Evolutionary conservation across 1,140 invertebrate genomes (phyloP).

Genomic region (Drosophila sproati): DNA sequence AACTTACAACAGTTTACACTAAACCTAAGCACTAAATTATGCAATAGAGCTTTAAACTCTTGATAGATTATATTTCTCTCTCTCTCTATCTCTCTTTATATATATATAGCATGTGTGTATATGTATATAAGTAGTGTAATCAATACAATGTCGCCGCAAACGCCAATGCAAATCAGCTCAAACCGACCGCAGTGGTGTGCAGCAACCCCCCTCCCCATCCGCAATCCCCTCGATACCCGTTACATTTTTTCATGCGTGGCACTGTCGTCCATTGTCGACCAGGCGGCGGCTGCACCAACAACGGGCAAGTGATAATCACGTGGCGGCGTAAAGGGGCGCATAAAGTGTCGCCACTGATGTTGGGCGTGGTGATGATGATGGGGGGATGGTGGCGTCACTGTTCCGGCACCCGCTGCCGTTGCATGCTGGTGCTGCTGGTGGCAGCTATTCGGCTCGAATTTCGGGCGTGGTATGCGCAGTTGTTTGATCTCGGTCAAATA

Average conservation of each 20-base stretch:
- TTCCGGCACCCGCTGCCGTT: conserved; percentile 86
- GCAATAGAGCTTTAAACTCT: conserved; percentile 48
- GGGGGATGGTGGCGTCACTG: conserved; percentile 42
- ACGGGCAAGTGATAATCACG: conserved; percentile 78
- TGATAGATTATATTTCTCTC: conserved; percentile 32
- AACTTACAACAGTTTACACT: conserved; percentile 59
- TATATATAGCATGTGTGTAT: conserved; percentile 4
- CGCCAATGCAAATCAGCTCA: conserved; percentile 49
- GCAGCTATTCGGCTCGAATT: conserved; percentile 90
- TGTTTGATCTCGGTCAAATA: conserved; percentile 93
- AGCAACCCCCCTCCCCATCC: not conserved
- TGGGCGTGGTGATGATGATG: conserved; percentile 56
- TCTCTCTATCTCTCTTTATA: not conserved
- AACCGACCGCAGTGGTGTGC: conserved; percentile 40
- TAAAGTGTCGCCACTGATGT: conserved; percentile 82
- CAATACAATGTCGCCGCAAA: conserved; percentile 32
- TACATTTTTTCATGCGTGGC: conserved; percentile 69
- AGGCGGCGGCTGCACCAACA: conserved; percentile 48
- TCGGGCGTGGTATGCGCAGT: conserved; percentile 92
- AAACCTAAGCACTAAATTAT: conserved; percentile 71
- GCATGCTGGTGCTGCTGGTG: conserved; percentile 86
- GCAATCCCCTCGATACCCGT: not conserved
- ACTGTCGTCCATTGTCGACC: conserved; percentile 48
- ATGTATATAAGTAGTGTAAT: conserved; percentile 38
- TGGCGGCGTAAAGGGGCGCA: conserved; percentile 78